Conservation (phyloP, 2,888 invertebrate genomes). For the Podabrus alpinus region DNA sequence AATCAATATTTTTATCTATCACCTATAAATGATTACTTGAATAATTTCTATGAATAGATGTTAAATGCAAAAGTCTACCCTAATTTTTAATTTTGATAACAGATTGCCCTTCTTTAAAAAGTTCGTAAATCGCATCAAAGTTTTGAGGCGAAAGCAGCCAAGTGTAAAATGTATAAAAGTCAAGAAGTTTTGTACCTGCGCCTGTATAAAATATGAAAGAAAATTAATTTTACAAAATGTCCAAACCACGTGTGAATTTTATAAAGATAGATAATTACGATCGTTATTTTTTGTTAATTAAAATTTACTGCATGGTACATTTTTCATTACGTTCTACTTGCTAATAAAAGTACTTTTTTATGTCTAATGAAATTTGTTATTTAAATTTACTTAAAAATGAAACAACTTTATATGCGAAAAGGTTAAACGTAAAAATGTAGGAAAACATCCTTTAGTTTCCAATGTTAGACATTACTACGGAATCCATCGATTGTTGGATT, state of each 20-base stretch:
- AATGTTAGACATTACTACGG: background rate
- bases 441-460: background rate
- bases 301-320: slow-evolving; percentile 1
- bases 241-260: slow-evolving; percentile 35
- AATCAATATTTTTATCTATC: slow-evolving; percentile 24
- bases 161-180: slow-evolving; percentile 34
- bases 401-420: background rate
- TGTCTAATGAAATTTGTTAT: background rate
- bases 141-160: slow-evolving; percentile 31
- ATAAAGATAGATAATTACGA: slow-evolving; percentile 12
- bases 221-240: slow-evolving; percentile 39
- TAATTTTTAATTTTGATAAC: slow-evolving; percentile 36
- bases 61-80: slow-evolving; percentile 28
- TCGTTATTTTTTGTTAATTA: background rate
- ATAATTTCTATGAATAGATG: slow-evolving; percentile 28
- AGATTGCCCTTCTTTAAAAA: slow-evolving; percentile 33
- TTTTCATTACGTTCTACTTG: background rate
- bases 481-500: background rate
- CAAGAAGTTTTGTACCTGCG: slow-evolving; percentile 37
- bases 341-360: background rate
- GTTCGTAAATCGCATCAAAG: slow-evolving; percentile 33
- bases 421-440: background rate
- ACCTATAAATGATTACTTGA: slow-evolving; percentile 31
- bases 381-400: background rate
- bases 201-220: slow-evolving; percentile 41